Percentiles rank a stretch among this genome's conserved stretches.
phyloP scores from a whole-genome alignment of 2,113 vertebrate species.

The Pionites leucogaster region DNA sequence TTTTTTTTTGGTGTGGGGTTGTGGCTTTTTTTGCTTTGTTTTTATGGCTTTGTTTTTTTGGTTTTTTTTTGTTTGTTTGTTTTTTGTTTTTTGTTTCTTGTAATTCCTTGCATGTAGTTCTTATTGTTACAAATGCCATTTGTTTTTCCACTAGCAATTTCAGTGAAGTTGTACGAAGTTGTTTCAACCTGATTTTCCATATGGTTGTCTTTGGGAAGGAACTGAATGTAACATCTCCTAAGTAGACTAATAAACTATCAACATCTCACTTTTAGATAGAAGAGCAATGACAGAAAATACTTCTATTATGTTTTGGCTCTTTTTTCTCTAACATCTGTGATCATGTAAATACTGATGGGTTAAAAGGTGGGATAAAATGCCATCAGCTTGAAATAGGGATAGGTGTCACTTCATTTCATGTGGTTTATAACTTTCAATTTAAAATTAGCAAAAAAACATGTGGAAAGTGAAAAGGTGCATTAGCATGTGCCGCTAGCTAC shows the following conservation, averaged over 20 bases:
- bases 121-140: not conserved
- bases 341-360: not conserved
- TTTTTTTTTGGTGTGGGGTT: too few species aligned
- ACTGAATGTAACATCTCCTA: not conserved
- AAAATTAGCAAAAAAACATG: not conserved
- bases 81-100: not conserved
- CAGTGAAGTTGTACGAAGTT: not conserved
- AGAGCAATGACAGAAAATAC: not conserved
- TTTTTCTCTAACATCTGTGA: not conserved
- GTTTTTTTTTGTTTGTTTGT: not conserved
- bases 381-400: not conserved
- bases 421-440: not conserved
- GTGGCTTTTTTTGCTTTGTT: not conserved
- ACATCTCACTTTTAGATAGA: not conserved
- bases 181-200: not conserved
- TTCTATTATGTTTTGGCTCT: not conserved
- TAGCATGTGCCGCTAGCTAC: not conserved
- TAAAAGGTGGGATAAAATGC: not conserved
- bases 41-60: not conserved
- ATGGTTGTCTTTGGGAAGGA: not conserved
- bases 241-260: not conserved
- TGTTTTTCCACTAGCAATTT: not conserved
- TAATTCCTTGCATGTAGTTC: not conserved
- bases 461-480: not conserved
- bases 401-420: not conserved